Base-by-base conservation (phyloP, 2,113 vertebrate genomes). In the Octodon degus region DNA sequence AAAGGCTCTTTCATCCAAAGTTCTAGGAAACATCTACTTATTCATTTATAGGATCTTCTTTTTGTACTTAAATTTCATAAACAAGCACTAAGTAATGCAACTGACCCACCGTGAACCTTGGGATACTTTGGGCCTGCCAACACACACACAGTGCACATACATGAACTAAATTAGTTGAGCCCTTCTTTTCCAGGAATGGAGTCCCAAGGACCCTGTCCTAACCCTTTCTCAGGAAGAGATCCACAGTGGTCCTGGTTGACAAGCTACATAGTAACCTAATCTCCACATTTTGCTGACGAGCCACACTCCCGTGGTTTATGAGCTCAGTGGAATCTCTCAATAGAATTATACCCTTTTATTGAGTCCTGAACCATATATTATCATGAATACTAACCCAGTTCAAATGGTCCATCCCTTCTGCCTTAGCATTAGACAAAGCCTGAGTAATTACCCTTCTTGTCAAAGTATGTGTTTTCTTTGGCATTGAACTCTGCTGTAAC, bases 321-420 rank as follows among this genome's bases (percentile, higher is more conserved):
- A 98, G 98, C 98, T 98, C 98, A 98, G 96, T 96, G 98, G 98
- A 98, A 98, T 98, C 97, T 98, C 96, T 98, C 98, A 97, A 95
- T 98, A 98, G 98, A 99, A 98, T 98, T 98, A 98, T 98, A 98
- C 98, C 98, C 98, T 98, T 97, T 98, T 98, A 97, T 94, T 98
- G 97, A 97, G 96, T 96, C 97, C 96, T 4, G 97, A 98, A 98
- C 98, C 98, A 97, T 55, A 97, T 97, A 98, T 98, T 97, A 98
- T 97, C 98, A 97, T 95, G 98, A 97, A 98, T 88, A 96, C 97
- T 97, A 96, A 98, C 91, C 97, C 94, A 97, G 88, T 96, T 97
- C 95, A 94, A 97, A 97, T 19, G 95, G 96, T 37, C 96, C 91
- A 96, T 97, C 97, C 96, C 94, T 97, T 97, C 97, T 90, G 95